Conservation (phyloP, 2,113 vertebrate species). For the Collichthys lucidus region DNA sequence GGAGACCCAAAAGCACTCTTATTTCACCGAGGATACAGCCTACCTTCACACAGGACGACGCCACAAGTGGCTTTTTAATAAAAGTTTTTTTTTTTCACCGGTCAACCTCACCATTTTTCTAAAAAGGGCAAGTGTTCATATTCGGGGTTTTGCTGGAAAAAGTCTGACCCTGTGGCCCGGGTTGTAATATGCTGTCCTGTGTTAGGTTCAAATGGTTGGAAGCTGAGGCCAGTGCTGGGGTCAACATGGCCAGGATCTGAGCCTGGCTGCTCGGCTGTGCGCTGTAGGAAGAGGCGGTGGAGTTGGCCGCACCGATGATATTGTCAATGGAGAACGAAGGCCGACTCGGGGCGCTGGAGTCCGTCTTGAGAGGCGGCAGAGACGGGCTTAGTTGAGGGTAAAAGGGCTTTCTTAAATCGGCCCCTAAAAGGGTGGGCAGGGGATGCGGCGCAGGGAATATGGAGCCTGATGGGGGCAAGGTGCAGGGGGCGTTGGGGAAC, state of each 20-base stretch:
- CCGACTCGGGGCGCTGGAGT: slow-evolving; percentile 85
- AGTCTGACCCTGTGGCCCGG: slow-evolving; percentile 84
- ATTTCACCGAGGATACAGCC: slow-evolving; percentile 82
- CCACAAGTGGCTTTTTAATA: slow-evolving; percentile 70
- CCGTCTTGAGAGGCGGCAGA: slow-evolving; percentile 90
- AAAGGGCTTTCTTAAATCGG: slow-evolving; percentile 89
- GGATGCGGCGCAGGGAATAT: slow-evolving; percentile 88
- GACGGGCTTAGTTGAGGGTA: slow-evolving; percentile 86
- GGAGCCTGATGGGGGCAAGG: slow-evolving; percentile 86
- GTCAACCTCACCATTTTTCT: slow-evolving; percentile 60
- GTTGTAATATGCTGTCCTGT: slow-evolving; percentile 87
- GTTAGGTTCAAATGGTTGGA: slow-evolving; percentile 91
- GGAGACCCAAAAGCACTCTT: slow-evolving; percentile 64
- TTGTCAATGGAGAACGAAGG: slow-evolving; percentile 99
- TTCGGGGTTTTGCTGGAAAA: slow-evolving; percentile 91
- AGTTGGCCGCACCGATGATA: slow-evolving; percentile 89
- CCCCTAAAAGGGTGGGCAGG: slow-evolving; percentile 88
- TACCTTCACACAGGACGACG: slow-evolving; percentile 86
- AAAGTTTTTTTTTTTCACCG: slow-evolving; percentile 40
- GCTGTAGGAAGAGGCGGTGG: slow-evolving; percentile 85
- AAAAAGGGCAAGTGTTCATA: slow-evolving; percentile 94
- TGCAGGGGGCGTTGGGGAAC: slow-evolving; percentile 88
- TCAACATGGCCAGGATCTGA: slow-evolving; percentile 94
- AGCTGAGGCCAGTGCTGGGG: slow-evolving; percentile 90
- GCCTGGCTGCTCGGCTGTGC: slow-evolving; percentile 88